Base-by-base conservation (phyloP, 2,797 vertebrate species). In the Rhinichthys osculus region DNA sequence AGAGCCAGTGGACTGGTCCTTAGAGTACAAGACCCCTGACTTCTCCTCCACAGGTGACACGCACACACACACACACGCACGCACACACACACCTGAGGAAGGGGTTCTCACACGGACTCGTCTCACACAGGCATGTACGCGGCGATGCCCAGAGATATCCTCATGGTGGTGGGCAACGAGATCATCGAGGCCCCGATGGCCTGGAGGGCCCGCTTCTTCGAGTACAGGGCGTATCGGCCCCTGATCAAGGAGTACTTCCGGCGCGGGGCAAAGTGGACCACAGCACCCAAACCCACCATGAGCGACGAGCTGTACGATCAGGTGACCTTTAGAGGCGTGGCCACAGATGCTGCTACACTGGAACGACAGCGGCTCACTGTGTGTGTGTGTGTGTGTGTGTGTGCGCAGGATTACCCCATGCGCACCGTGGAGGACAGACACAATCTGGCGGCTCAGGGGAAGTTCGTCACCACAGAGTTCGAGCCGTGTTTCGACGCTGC, bases 161-260 rank as follows among this genome's bases (percentile, higher is more conserved):
- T 99, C 9, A 87, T 99, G 62, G 97, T 99, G 38, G 96, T 99
- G 90, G 98, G 98, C 40, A 98, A 98, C 81, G 98, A 99, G 93
- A 99, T 99, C 57, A 99, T 99, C 1, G 98, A 99, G 94, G 98
- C 98, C 0, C 98, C 98, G 0, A 99, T 99, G 98, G 98, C 98
- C 0, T 99, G 98, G 98, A 97, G 98, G 64, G 88, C 98, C 88
- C 97, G 98, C 1, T 99, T 99, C 95, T 99, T 99, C 86, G 98
- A 99, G 92, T 99, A 99, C 90, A 94, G 98, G 33, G 98, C 98
- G 0, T 99, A 99, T 57, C 95, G 98, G 54, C 96, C 95, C 44
- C 91, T 99, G 91, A 99, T 99, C 90, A 99, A 99, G 92, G 98
- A 99, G 57, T 99, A 99, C 91, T 99, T 99, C 93, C 96, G 91